Evolutionary conservation across 2,888 invertebrate species (phyloP).

Genomic region (Nomada fucata): DNA sequence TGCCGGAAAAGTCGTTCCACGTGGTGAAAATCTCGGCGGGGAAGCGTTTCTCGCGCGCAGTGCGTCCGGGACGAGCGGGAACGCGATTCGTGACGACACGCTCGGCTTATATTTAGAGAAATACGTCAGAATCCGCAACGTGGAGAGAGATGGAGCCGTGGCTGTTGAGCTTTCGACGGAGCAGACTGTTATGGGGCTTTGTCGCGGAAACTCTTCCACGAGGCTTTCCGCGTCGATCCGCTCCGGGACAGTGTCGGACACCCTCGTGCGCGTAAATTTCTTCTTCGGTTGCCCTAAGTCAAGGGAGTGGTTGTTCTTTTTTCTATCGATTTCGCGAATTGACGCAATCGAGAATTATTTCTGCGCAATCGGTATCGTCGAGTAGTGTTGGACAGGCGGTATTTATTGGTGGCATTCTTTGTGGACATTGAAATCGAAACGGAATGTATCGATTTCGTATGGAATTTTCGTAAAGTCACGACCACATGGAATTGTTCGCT

Average conservation of each 20-base stretch:
- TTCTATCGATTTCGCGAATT: too few species aligned
- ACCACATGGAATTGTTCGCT: too few species aligned
- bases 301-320: too few species aligned
- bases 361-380: too few species aligned
- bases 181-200: constrained; percentile 61
- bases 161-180: constrained; percentile 57
- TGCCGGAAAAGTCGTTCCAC: constrained; percentile 3
- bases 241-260: not conserved
- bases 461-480: too few species aligned
- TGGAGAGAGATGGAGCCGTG: constrained; percentile 49
- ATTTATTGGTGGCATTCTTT: too few species aligned
- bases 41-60: constrained; percentile 14
- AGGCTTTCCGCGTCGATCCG: constrained; percentile 16
- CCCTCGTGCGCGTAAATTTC: not conserved
- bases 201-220: constrained; percentile 47
- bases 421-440: too few species aligned
- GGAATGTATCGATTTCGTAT: too few species aligned
- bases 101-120: constrained; percentile 74
- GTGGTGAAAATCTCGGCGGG: constrained; percentile 20
- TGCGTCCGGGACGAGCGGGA: constrained; percentile 5
- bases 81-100: constrained; percentile 58
- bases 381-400: too few species aligned
- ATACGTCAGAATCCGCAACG: constrained; percentile 65
- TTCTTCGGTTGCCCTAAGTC: too few species aligned
- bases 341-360: too few species aligned